These are phyloP conservation scores for Phylloscopus trochiloides DNA, from an alignment of 2,113 vertebrate genomes.

Conservation along the genomic window DNA sequence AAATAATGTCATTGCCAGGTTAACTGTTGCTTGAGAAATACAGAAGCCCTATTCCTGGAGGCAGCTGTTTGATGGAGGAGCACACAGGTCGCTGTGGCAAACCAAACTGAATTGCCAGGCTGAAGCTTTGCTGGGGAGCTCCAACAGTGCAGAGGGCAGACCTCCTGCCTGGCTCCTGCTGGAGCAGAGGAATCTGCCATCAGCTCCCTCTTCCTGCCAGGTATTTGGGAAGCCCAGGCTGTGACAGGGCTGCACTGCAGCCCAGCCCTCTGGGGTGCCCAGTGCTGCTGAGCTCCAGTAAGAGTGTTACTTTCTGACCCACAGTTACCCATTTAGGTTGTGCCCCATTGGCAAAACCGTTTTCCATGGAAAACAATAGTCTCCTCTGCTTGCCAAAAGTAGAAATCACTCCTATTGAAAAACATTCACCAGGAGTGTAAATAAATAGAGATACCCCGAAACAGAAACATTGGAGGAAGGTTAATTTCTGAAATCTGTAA, in stretches of 20 bases:
- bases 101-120: not conserved
- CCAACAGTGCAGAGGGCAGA: accelerated
- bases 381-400: not conserved
- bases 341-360: not conserved
- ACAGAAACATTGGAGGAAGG: slow-evolving; percentile 57
- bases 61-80: not conserved
- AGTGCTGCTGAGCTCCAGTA: not conserved
- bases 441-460: slow-evolving; percentile 51
- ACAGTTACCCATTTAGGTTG: not conserved
- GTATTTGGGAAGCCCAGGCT: not conserved
- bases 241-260: not conserved
- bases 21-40: slow-evolving; percentile 1
- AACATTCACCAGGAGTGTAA: slow-evolving; percentile 44
- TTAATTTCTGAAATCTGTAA: slow-evolving; percentile 59
- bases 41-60: not conserved
- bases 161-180: not conserved
- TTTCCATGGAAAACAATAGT: slow-evolving; percentile 28
- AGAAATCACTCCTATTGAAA: slow-evolving; percentile 24
- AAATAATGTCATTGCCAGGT: slow-evolving; percentile 20
- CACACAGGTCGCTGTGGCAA: not conserved
- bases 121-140: not conserved
- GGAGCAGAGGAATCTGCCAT: not conserved
- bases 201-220: not conserved
- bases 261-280: not conserved
- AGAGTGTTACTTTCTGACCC: not conserved